Evolutionary conservation across 2,797 vertebrate genomes (phyloP), one percentile per base, ranked within the genome.

Genomic region (Oreonectes daqikongensis): DNA sequence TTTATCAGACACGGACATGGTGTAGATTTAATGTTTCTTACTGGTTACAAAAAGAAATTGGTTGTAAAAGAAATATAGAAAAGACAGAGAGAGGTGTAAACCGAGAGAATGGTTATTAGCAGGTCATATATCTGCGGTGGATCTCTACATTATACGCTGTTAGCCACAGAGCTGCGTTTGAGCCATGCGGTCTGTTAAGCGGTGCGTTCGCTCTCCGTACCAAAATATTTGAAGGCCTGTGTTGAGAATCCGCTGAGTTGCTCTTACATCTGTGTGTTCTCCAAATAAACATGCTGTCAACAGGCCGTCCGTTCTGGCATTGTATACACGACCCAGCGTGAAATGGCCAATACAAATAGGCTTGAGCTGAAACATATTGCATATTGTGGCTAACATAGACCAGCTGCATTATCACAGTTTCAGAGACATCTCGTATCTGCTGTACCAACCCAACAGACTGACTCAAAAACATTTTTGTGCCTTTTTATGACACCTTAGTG

Each of bases 231-330:
- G 44, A 52, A 57, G 50, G 55, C 20, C 63, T 48, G 48, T 46
- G 50, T 53, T 20, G 48, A 72, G 52, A 63, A 74, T 76, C 68
- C 18, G 64, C 68, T 65, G 64, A 30, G 48, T 75, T 67, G 38
- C 66, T 77, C 72, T 77, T 80, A 80, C 78, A 67, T 78, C 69
- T 77, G 76, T 26, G 53, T n/a, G 52, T 72, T 79, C 72, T 73
- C 61, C 44, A 79, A 80, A 83, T 81, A 85, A 85, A 82, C 82
- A 82, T 35, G 24, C 69, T 80, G 78, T 80, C 80, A 76, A 55
- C 82, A 79, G 60, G 18, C 70, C 30, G 64, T 82, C 55, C 61
- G 73, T 75, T 35, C 63, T 22, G 46, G 48, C 72, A 74, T 72
- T 72, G 72, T 74, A 65, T 74, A 69, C 75, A 63, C 20, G 42